These are phyloP conservation scores for Brachionus koreanus DNA, from an alignment of 1,140 invertebrate species.

Conservation along the genomic window DNA sequence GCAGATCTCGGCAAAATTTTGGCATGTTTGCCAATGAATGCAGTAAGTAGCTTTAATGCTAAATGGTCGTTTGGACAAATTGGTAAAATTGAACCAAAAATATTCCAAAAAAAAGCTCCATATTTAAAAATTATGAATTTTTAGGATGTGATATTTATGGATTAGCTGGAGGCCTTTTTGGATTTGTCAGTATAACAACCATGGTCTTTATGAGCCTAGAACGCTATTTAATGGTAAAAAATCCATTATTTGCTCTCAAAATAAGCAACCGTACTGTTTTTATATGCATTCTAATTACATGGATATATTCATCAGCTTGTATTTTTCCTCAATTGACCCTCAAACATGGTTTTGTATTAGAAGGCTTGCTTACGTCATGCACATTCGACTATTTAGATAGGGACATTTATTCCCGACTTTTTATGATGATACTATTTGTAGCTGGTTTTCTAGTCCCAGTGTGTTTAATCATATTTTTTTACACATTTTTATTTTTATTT, in stretches of 20 bases:
- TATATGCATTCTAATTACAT: not conserved
- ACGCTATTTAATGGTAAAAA: not conserved
- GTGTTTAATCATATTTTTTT: not conserved
- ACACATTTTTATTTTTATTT: not conserved
- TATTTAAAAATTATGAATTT: not conserved
- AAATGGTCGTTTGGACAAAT: slow-evolving; percentile 25
- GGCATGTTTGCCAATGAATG: slow-evolving; percentile 10
- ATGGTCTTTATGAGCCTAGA: slow-evolving; percentile 38
- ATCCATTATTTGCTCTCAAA: slow-evolving; percentile 26
- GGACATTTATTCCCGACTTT: not conserved
- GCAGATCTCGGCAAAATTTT: slow-evolving; percentile 34
- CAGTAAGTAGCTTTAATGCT: not conserved
- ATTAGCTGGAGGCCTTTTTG: slow-evolving; percentile 28
- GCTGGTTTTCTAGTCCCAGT: slow-evolving; percentile 38
- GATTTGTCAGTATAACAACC: slow-evolving; percentile 19
- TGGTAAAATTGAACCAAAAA: not conserved
- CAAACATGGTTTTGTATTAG: slow-evolving; percentile 13
- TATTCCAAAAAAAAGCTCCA: not conserved
- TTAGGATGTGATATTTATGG: slow-evolving; percentile 35
- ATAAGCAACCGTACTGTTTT: not conserved
- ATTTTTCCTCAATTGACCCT: slow-evolving; percentile 3
- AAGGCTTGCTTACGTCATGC: slow-evolving; percentile 43
- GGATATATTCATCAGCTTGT: not conserved
- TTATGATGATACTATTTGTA: slow-evolving; percentile 28
- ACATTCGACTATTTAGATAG: slow-evolving; percentile 27